These are phyloP conservation scores for Dermolepida albohirtum DNA, from an alignment of 2,888 invertebrate genomes.

Conservation along the genomic window DNA sequence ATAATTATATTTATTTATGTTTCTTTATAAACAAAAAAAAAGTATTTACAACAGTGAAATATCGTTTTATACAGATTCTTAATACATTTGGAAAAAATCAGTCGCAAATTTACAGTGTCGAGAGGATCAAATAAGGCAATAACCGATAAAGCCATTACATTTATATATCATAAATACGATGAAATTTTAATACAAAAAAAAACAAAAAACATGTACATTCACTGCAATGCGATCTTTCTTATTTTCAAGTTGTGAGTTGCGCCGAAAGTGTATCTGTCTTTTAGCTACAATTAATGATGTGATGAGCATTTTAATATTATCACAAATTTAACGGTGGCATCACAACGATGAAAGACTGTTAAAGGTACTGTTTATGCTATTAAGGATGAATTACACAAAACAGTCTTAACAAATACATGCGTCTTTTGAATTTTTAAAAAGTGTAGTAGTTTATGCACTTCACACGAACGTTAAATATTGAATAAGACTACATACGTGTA, in stretches of 20 bases:
- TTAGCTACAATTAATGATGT: slow-evolving; percentile 48
- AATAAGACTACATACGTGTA: too few species aligned
- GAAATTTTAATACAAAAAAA: slow-evolving; percentile 21
- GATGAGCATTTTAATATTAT: slow-evolving; percentile 63
- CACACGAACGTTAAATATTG: too few species aligned
- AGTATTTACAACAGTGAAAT: slow-evolving; percentile 44
- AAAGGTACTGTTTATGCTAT: not conserved
- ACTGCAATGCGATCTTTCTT: slow-evolving; percentile 11
- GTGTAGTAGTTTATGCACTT: not conserved
- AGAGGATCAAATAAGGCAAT: slow-evolving; percentile 2
- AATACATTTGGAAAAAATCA: slow-evolving; percentile 39
- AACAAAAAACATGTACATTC: slow-evolving; percentile 7
- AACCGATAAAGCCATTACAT: slow-evolving; percentile 17
- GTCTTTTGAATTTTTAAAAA: slow-evolving; percentile 6
- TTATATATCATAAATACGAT: slow-evolving; percentile 30
- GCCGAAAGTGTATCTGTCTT: slow-evolving; percentile 34
- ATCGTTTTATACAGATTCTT: slow-evolving; percentile 40
- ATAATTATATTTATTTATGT: slow-evolving; percentile 42
- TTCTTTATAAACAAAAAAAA: slow-evolving; percentile 43
- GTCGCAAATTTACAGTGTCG: slow-evolving; percentile 30
- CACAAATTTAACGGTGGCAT: slow-evolving; percentile 55
- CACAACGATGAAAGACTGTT: slow-evolving; percentile 26
- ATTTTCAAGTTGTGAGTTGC: slow-evolving; percentile 51
- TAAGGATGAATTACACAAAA: not conserved
- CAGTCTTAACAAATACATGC: slow-evolving; percentile 20